Base-by-base conservation (phyloP, 2,113 vertebrate genomes). In the Lathamus discolor region DNA sequence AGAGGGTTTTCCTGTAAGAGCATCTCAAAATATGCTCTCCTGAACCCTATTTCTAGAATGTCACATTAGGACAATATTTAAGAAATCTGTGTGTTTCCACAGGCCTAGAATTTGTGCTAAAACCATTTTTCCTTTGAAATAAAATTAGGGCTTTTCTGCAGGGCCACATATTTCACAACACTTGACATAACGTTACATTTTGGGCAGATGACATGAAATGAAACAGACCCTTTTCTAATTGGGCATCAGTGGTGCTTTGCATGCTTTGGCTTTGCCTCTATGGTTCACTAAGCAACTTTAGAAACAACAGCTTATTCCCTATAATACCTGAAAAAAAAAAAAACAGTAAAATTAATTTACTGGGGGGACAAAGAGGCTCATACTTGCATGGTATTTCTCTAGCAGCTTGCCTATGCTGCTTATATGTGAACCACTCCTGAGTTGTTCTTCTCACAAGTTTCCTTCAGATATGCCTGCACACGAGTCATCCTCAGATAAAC, bases 401-500 rank as follows among this genome's bases (percentile, higher is more conserved):
- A 75, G 31, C 48, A 51, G 18, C 20, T 23, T 57, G 48, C 63
- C 35, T 44, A 10, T 20, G 43, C 16, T 17, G 17, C 20, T 20
- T 41, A 12, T 33, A 10, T 18, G 10, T 1, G 1, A 59, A 33
- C 15, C 13, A 39, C 13, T 44, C 18, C 27, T 4, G 7, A 72
- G 37, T n/a, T 66, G 28, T 25, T 59, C 27, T n/a, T 12, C 37
- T 33, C 28, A 39, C n/a, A 67, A 16, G 4, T 51, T 69, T 69
- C 29, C 54, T 77, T 49, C 48, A 55, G 49, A 14, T 23, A 23
- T 6, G 14, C 20, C 41, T 9, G 44, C 33, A 33, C 18, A 39
- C 8, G 13, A 23, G 14, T 39, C 2, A 0, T 23, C 33, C 62
- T 75, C 1, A 3, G 39, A 11, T n/a, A 63, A 48, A 69, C 4